Evolutionary conservation across 2,113 vertebrate species (phyloP), one percentile per base, ranked within the genome.

Genomic region (Pangasianodon hypophthalmus): DNA sequence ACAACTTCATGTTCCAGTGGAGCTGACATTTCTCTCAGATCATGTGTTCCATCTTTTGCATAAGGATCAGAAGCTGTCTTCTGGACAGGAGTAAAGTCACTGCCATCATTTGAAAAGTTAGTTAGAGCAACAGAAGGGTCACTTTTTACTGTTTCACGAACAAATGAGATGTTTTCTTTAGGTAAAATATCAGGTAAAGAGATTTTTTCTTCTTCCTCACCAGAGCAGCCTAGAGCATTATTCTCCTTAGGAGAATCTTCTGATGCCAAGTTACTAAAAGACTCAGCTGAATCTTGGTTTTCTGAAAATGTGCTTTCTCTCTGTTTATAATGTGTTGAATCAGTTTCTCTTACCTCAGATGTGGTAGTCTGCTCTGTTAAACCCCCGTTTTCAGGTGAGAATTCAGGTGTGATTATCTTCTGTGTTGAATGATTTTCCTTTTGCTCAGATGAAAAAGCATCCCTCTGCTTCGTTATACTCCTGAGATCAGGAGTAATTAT

Each of bases 241-340:
- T 87, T 64, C 41, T 87, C 85, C 18, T 84, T 50, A 84, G 18
- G 2, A 67, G 56, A 46, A 84, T 19, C n/a, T 50, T 44, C 86
- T 41, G 71, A 48, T 82, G 14, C 7, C 26, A 41, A 41, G 50
- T 41, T 37, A 54, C 14, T 52, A 18, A 7, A 75, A 19, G 77
- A 46, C n/a, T 73, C 54, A 19, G 52, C 11, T 44, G 29, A 62
- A 77, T 46, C 82, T 67, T 41, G 52, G 21, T 86, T 75, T 52
- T 90, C 44, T 90, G 54, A 82, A 89, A 81, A 56, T 73, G 62
- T 8, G 11, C 41, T 85, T 58, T 81, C 44, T 60, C 6, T 41
- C 50, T 41, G 32, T 85, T 44, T 81, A 67, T 24, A 79, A 19
- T n/a, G 62, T 86, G 32, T 16, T 62, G 62, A 52, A 84, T 73